Conservation (phyloP, 2,113 vertebrate species). For the Dipodomys stephensi region DNA sequence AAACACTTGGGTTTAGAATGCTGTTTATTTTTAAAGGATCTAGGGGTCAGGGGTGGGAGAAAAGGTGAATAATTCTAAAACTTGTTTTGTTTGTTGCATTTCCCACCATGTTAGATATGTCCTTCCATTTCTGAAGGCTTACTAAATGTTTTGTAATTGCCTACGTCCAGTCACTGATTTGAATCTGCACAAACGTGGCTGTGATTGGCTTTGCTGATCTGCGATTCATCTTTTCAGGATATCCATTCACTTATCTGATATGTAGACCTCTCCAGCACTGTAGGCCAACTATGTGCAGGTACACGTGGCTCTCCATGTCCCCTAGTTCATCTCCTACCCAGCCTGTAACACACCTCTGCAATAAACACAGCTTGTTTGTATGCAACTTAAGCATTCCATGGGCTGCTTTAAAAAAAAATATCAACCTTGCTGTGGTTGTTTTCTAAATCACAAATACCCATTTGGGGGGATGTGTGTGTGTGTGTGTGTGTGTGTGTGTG, state of each 20-base stretch:
- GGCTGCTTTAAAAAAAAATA: slow-evolving; percentile 58
- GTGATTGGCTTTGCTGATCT: slow-evolving; percentile 64
- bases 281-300: neutral
- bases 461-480: neutral
- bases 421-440: neutral
- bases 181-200: slow-evolving; percentile 62
- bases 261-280: neutral
- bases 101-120: neutral
- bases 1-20: neutral
- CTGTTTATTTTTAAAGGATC: neutral
- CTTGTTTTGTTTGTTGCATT: neutral
- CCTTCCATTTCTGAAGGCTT: neutral
- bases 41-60: neutral
- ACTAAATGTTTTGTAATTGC: neutral
- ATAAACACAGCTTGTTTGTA: slow-evolving; percentile 68
- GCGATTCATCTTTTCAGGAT: slow-evolving; percentile 71
- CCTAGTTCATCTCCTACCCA: slow-evolving; percentile 65
- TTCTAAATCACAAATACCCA: neutral
- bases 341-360: slow-evolving; percentile 69
- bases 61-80: slow-evolving; percentile 10
- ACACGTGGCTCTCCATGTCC: slow-evolving; percentile 19
- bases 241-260: slow-evolving; percentile 56
- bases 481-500: too few relatives aligned
- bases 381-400: slow-evolving; percentile 50
- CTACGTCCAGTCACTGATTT: neutral